These are phyloP conservation scores for Pseudotriccus pelzelni DNA, from an alignment of 2,797 vertebrate genomes.

Conservation along the genomic window DNA sequence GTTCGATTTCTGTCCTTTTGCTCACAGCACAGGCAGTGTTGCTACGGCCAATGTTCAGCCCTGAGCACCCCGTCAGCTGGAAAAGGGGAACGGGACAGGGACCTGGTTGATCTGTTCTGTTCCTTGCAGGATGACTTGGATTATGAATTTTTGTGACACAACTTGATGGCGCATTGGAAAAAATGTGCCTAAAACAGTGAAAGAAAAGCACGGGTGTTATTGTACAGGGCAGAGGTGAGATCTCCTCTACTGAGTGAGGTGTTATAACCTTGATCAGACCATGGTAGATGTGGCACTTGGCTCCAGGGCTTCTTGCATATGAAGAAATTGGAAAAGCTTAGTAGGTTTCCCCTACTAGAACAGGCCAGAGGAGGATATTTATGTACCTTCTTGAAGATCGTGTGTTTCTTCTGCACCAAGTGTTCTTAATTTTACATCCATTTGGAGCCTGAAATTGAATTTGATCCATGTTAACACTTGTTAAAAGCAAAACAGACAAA, in stretches of 20 bases:
- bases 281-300: background rate
- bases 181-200: background rate
- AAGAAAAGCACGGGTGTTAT: background rate
- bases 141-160: background rate
- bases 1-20: background rate
- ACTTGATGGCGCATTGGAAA: background rate
- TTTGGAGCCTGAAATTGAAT: slow-evolving; percentile 38
- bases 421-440: slow-evolving; percentile 29
- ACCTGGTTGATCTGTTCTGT: background rate
- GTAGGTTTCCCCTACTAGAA: background rate
- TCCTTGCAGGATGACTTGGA: background rate
- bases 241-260: background rate
- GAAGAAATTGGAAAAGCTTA: background rate
- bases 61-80: background rate
- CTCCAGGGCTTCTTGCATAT: background rate
- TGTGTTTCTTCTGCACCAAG: background rate
- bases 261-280: background rate
- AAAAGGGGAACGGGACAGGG: background rate
- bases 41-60: background rate
- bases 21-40: fast-evolving
- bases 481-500: slow-evolving; percentile 28
- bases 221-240: background rate
- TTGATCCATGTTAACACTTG: background rate
- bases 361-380: background rate
- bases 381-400: background rate